phyloP scores from a whole-genome alignment of 2,888 invertebrate species.

The Brachyopa scutellaris region DNA sequence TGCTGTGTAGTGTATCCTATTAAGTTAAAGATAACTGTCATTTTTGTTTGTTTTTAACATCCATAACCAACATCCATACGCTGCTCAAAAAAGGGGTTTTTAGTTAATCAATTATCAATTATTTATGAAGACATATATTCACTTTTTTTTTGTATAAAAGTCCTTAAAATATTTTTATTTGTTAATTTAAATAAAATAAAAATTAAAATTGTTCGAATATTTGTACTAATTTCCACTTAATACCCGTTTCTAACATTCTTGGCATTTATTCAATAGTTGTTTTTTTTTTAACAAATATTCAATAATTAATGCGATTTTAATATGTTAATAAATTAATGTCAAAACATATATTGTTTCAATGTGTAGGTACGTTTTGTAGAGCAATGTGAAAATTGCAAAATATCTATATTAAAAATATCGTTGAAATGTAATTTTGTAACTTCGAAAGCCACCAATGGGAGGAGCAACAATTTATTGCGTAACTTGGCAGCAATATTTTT shows the following conservation, averaged over 20 bases:
- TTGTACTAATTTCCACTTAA: neutral
- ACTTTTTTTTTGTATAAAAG: too few relatives aligned
- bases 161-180: too few relatives aligned
- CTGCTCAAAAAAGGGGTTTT: too few relatives aligned
- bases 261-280: constrained; percentile 58
- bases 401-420: constrained; percentile 43
- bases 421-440: constrained; percentile 54
- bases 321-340: constrained; percentile 63
- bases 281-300: constrained; percentile 59
- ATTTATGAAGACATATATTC: too few relatives aligned
- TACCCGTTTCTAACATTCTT: constrained; percentile 34
- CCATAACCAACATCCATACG: too few relatives aligned
- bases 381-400: constrained; percentile 52
- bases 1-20: too few relatives aligned
- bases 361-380: constrained; percentile 31
- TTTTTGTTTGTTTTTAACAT: too few relatives aligned
- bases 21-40: too few relatives aligned
- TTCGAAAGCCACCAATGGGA: constrained; percentile 48
- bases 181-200: too few relatives aligned
- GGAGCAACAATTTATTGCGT: constrained; percentile 26
- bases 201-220: too few relatives aligned
- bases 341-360: constrained; percentile 15
- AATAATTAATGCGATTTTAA: constrained; percentile 63
- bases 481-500: constrained; percentile 15
- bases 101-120: too few relatives aligned